phyloP scores from a whole-genome alignment of 1,140 invertebrate species.

The Dendrolimus kikuchii region DNA sequence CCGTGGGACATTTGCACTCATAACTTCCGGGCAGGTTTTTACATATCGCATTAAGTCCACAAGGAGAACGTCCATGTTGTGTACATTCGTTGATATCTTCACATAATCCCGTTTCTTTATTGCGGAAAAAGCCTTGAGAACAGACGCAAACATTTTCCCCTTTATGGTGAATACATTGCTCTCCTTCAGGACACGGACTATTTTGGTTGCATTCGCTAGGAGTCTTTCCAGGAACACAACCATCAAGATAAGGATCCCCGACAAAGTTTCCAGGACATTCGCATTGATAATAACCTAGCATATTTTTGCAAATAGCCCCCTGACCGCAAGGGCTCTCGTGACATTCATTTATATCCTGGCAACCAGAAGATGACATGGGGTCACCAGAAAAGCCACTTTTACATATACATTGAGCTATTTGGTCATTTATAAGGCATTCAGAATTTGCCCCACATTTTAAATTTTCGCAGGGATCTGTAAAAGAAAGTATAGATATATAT shows the following conservation, averaged over 20 bases:
- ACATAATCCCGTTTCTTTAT: constrained; percentile 81
- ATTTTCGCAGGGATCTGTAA: constrained; percentile 90
- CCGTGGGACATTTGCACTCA: constrained; percentile 90
- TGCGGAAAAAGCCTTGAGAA: constrained; percentile 85
- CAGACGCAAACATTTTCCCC: constrained; percentile 90
- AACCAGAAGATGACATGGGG: constrained; percentile 79
- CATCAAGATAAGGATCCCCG: constrained; percentile 81
- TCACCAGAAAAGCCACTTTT: constrained; percentile 82
- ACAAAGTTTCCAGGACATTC: constrained; percentile 86
- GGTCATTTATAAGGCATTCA: constrained; percentile 89
- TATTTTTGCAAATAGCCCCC: constrained; percentile 90
- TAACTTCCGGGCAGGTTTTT: constrained; percentile 96
- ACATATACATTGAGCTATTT: constrained; percentile 88
- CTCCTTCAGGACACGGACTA: constrained; percentile 85
- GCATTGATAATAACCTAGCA: constrained; percentile 88
- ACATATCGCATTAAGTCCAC: constrained; percentile 90
- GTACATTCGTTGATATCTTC: constrained; percentile 92
- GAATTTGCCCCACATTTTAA: constrained; percentile 89
- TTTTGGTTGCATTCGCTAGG: constrained; percentile 78
- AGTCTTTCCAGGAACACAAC: constrained; percentile 78
- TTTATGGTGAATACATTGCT: constrained; percentile 87
- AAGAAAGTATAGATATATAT: constrained; percentile 14
- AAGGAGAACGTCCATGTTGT: constrained; percentile 81
- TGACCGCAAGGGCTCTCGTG: constrained; percentile 82
- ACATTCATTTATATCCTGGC: constrained; percentile 92